Conservation (phyloP, 2,113 vertebrate species). For the Acanthochromis polyacanthus region DNA sequence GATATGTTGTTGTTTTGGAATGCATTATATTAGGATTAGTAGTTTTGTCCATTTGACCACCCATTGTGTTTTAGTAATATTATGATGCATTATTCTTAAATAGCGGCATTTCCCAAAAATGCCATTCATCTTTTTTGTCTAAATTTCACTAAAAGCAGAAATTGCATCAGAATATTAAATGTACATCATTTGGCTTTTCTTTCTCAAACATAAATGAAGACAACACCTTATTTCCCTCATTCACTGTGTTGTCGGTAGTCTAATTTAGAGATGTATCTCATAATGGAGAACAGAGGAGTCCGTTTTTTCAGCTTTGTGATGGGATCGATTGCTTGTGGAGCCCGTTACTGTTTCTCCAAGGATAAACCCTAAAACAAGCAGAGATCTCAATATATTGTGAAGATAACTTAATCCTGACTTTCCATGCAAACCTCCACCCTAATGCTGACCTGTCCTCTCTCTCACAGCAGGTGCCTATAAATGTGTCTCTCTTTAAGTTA, state of each 20-base stretch:
- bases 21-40: no score
- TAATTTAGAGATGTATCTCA: no score
- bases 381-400: conserved; percentile 15
- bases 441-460: conserved; percentile 93
- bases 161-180: background rate
- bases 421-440: conserved; percentile 46
- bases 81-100: no score
- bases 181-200: background rate
- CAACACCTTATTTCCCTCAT: no score
- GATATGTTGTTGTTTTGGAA: background rate
- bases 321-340: background rate
- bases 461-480: conserved; percentile 96
- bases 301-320: background rate
- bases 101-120: no score
- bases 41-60: no score
- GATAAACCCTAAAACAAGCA: background rate
- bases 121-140: no score
- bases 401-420: conserved; percentile 25
- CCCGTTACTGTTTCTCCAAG: background rate
- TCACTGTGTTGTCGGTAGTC: no score
- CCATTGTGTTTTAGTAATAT: no score
- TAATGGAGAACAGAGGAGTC: no score
- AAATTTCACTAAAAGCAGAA: background rate
- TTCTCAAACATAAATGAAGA: no score
- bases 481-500: conserved; percentile 96